phyloP scores from a whole-genome alignment of 2,888 invertebrate genomes.

The Drosophila eohydei region DNA sequence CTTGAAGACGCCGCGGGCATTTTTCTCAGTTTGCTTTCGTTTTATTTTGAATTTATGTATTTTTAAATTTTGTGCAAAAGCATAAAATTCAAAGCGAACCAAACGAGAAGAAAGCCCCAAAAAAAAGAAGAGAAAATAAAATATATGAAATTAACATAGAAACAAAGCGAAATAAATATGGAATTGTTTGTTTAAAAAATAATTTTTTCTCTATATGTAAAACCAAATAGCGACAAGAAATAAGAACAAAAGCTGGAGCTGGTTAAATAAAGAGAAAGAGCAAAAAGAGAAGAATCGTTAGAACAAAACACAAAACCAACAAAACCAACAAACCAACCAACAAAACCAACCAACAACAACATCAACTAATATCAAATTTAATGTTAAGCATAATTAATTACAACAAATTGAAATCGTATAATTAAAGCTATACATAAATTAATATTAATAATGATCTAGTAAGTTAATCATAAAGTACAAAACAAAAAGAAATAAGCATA shows the following conservation, averaged over 20 bases:
- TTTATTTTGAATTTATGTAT: conserved; percentile 65
- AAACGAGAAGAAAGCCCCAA: conserved; percentile 38
- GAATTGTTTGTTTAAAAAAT: conserved; percentile 47
- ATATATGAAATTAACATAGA: conserved; percentile 25
- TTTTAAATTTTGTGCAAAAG: conserved; percentile 64
- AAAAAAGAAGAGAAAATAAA: conserved; percentile 21
- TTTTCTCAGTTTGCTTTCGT: conserved; percentile 35
- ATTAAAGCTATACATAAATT: conserved; percentile 58
- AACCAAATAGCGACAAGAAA: conserved; percentile 58
- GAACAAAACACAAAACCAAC: conserved; percentile 55
- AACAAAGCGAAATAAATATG: conserved; percentile 26
- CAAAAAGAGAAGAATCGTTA: conserved; percentile 52
- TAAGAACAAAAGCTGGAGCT: conserved; percentile 71
- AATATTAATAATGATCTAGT: conserved; percentile 74
- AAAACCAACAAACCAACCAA: conserved; percentile 57
- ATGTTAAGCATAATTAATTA: conserved; percentile 69
- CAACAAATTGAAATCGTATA: conserved; percentile 46
- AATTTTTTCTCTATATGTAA: conserved; percentile 43
- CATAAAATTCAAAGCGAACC: conserved; percentile 56
- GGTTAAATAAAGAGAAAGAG: conserved; percentile 53
- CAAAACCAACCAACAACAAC: conserved; percentile 59
- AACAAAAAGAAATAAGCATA: conserved; percentile 39
- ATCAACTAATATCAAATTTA: conserved; percentile 78
- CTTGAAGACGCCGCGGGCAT: conserved; percentile 44
- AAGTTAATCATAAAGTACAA: conserved; percentile 76